Evolutionary conservation across 2,113 vertebrate species (phyloP), one percentile per base, ranked within the genome.

Genomic region (Vombatus ursinus): DNA sequence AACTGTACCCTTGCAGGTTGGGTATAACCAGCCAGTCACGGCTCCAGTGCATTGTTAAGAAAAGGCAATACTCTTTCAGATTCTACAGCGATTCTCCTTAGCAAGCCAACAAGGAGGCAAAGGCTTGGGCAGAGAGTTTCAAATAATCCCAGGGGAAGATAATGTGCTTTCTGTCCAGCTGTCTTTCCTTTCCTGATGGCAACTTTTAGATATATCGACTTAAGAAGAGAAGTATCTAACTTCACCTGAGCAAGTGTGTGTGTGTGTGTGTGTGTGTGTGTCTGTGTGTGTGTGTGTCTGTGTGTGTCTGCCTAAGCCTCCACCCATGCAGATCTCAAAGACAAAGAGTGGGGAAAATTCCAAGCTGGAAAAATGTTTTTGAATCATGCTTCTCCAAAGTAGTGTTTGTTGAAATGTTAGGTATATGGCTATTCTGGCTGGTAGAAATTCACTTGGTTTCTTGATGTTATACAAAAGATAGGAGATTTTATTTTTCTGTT

Each of bases 291-390:
- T 44, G 50, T 49, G 89, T 25, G 12, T 84, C 50, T 50, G 48
- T 53, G 51, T 92, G 49, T 37, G 68, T 44, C 44, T 49, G 89
- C 90, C 28, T 51, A 47, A 96, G 95, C 96, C 94, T 89, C 97
- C 95, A 94, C 95, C 97, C 96, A 96, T 96, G 97, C 96, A 95
- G 95, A 92, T 94, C 96, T 94, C 53, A 91, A 50, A 94, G 92
- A 97, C 95, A 96, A 96, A 93, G 89, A 77, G 50, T 61, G 68
- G 50, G 52, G 91, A 92, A 37, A 28, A 90, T 50, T 92, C 44
- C 52, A 92, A 92, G 54, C 28, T 50, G 48, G 54, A 49, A 26
- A 49, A 31, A 61, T 92, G 54, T 49, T 49, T 31, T 31, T 92
- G 92, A 57, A 50, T 68, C 48, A 47, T 26, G 2, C 1, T 47